These are phyloP conservation scores for Baryphthengus martii DNA, from an alignment of 2,113 vertebrate species.

Conservation along the genomic window DNA sequence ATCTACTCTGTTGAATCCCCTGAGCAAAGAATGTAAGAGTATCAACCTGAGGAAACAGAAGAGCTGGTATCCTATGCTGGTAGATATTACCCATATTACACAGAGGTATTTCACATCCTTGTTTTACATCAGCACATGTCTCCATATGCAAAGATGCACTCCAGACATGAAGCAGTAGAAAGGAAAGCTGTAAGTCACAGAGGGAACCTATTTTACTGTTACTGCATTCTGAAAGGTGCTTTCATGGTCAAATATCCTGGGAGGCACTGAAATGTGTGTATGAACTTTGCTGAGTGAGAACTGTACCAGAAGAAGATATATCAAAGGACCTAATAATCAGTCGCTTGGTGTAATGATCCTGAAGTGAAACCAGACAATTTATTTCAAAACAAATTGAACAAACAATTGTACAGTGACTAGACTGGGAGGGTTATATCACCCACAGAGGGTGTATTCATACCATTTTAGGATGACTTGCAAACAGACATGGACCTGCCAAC, in stretches of 20 bases:
- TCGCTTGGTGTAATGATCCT: background rate
- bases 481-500: background rate
- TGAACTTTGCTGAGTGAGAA: background rate
- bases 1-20: background rate
- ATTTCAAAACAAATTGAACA: background rate
- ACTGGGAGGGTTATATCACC: background rate
- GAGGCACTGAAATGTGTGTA: background rate
- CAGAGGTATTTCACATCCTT: background rate
- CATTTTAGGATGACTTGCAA: background rate
- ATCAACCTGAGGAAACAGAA: background rate
- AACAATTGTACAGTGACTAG: background rate
- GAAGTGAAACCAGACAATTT: background rate
- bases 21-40: background rate
- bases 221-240: background rate
- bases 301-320: background rate
- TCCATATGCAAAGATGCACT: background rate
- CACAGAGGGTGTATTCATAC: background rate
- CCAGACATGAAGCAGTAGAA: background rate
- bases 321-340: background rate
- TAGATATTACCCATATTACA: background rate
- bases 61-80: background rate
- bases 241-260: background rate
- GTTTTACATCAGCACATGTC: background rate
- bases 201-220: background rate
- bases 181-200: background rate